Percentiles rank a stretch among this genome's conserved stretches.
phyloP scores from a whole-genome alignment of 2,113 vertebrate species.

The Sapayoa aenigma region DNA sequence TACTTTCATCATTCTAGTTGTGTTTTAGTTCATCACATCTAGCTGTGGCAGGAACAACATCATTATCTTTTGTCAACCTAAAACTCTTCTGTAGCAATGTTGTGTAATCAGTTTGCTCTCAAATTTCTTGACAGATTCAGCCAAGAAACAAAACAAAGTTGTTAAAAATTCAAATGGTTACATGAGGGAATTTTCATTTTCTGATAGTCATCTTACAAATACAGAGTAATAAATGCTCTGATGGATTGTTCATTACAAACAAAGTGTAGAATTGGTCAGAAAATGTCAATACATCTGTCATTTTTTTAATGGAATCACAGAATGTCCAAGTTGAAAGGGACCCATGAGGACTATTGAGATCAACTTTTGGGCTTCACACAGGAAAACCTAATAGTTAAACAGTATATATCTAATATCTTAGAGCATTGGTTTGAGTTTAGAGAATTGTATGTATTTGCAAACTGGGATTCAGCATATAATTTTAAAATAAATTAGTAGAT shows the following conservation, averaged over 20 bases:
- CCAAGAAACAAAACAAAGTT: neutral
- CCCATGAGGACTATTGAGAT: rapidly evolving
- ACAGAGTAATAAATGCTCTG: neutral
- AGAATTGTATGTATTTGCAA: neutral
- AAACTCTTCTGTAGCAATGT: neutral
- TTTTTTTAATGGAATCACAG: neutral
- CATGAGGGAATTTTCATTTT: neutral
- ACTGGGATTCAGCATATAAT: neutral
- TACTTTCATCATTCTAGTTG: neutral
- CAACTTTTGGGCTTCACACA: neutral
- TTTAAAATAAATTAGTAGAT: neutral
- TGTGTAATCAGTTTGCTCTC: neutral
- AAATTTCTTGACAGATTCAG: neutral
- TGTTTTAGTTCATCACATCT: neutral
- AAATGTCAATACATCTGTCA: neutral
- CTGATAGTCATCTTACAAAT: neutral
- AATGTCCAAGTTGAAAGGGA: neutral
- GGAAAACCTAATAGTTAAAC: neutral
- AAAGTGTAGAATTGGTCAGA: neutral
- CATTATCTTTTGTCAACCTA: neutral
- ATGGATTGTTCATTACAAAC: neutral
- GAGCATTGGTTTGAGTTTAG: neutral
- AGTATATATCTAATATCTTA: neutral
- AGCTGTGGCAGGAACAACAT: neutral
- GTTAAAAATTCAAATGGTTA: neutral